phyloP scores from a whole-genome alignment of 2,888 invertebrate genomes.

The Chrysopilus asiliformis region DNA sequence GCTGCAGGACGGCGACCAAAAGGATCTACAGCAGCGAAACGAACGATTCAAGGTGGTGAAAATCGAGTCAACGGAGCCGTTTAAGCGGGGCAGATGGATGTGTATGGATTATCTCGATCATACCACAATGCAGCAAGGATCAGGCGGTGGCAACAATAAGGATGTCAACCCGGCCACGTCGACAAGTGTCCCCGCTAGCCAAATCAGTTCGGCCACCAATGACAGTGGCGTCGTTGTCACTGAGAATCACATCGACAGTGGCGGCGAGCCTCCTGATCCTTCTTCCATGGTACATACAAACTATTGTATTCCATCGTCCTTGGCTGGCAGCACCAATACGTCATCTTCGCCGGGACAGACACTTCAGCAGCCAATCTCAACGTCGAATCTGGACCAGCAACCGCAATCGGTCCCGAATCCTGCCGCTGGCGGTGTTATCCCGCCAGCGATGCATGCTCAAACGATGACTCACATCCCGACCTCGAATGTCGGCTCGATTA shows the following conservation, averaged over 20 bases:
- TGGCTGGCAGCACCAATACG: no score
- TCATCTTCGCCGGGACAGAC: conserved; percentile 24
- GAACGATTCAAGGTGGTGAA: conserved; percentile 90
- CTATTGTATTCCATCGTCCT: conserved; percentile 6
- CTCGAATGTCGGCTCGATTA: conserved; percentile 29
- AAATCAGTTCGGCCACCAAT: conserved; percentile 10
- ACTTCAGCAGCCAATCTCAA: conserved; percentile 18
- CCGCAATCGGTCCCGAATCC: conserved; percentile 15
- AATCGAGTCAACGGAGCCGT: conserved; percentile 90
- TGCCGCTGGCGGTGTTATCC: conserved; percentile 11
- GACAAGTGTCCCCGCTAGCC: conserved; percentile 8
- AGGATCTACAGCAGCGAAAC: conserved; percentile 61
- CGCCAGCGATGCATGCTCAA: conserved; percentile 33
- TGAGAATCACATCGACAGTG: conserved; percentile 26
- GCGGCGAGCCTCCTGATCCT: conserved; percentile 22
- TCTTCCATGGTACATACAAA: no score
- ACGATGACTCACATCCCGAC: conserved; percentile 42
- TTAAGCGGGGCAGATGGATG: conserved; percentile 83
- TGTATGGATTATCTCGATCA: conserved; percentile 91
- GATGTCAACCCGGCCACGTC: neutral
- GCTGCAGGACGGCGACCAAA: conserved; percentile 40
- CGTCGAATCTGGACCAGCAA: conserved; percentile 38
- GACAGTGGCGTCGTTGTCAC: conserved; percentile 17
- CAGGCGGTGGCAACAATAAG: no score
- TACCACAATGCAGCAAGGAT: conserved; percentile 36